These are phyloP conservation scores for Sebastes miniatus DNA, from an alignment of 2,797 vertebrate species.

Conservation along the genomic window DNA sequence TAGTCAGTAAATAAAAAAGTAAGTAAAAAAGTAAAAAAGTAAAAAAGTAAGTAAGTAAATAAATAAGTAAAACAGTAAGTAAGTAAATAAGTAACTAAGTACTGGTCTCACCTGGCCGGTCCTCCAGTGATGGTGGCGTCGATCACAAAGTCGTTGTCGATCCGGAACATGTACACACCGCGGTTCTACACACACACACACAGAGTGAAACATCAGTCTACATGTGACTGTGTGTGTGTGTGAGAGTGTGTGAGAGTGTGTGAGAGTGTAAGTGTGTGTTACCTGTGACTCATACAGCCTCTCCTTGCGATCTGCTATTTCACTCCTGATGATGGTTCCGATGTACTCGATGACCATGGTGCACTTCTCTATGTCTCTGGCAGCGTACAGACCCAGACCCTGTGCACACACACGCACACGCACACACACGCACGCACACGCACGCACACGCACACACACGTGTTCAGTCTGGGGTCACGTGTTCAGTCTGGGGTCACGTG, in stretches of 20 bases:
- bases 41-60: too few species aligned
- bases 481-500: too few species aligned
- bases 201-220: background rate
- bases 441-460: background rate
- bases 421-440: slow-evolving; percentile 12
- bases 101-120: slow-evolving; percentile 88
- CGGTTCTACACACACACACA: slow-evolving; percentile 85
- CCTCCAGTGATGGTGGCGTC: slow-evolving; percentile 96
- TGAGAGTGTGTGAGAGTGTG: background rate
- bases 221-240: background rate
- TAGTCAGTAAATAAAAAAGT: too few species aligned
- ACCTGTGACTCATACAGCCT: slow-evolving; percentile 97
- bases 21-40: too few species aligned
- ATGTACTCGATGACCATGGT: slow-evolving; percentile 99
- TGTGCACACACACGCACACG: slow-evolving; percentile 51
- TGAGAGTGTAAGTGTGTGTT: background rate
- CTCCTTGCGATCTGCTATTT: slow-evolving; percentile 96
- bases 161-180: slow-evolving; percentile 98
- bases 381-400: slow-evolving; percentile 96
- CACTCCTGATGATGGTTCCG: slow-evolving; percentile 95
- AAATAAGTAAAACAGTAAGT: too few species aligned
- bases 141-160: slow-evolving; percentile 95
- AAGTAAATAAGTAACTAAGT: too few species aligned
- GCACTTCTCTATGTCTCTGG: slow-evolving; percentile 97
- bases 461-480: too few species aligned